Percentiles rank a stretch among this genome's conserved stretches.
These are phyloP conservation scores for Ephestia elutella DNA, from an alignment of 1,140 invertebrate genomes.

Conservation along the genomic window DNA sequence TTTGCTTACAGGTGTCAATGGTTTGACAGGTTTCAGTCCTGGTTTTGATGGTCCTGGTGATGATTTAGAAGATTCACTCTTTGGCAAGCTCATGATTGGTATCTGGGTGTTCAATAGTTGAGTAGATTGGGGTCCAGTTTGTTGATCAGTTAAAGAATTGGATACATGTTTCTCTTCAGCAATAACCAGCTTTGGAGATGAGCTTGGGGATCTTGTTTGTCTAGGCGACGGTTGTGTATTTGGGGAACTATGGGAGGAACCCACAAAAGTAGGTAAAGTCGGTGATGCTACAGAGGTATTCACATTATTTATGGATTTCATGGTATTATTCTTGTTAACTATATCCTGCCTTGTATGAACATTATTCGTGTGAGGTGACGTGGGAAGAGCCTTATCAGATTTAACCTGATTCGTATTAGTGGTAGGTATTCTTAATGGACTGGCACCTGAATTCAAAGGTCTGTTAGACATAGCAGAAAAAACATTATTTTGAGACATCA, in stretches of 20 bases:
- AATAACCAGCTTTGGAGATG: slow-evolving; percentile 71
- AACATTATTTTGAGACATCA: slow-evolving; percentile 40
- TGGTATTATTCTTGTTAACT: slow-evolving; percentile 36
- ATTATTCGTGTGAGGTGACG: slow-evolving; percentile 25
- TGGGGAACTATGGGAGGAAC: slow-evolving; percentile 34
- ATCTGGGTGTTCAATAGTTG: slow-evolving; percentile 60
- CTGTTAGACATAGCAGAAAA: slow-evolving; percentile 48
- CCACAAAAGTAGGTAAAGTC: slow-evolving; percentile 44
- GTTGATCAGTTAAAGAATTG: slow-evolving; percentile 33
- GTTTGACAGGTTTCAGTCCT: slow-evolving; percentile 48
- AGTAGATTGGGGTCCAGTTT: slow-evolving; percentile 57
- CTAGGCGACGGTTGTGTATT: slow-evolving; percentile 54
- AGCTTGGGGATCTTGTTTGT: slow-evolving; percentile 71
- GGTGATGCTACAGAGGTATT: slow-evolving; percentile 34
- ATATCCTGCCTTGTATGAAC: slow-evolving; percentile 33
- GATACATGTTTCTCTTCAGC: slow-evolving; percentile 66
- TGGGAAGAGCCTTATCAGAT: slow-evolving; percentile 41
- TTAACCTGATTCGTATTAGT: slow-evolving; percentile 51
- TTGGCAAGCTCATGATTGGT: slow-evolving; percentile 36
- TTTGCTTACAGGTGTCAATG: slow-evolving; percentile 43
- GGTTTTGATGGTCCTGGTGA: slow-evolving; percentile 52
- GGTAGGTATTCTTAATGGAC: slow-evolving; percentile 47
- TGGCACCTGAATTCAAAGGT: slow-evolving; percentile 30
- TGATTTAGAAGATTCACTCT: slow-evolving; percentile 48
- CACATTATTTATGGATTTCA: slow-evolving; percentile 33